Evolutionary conservation across 2,113 vertebrate species (phyloP).

Genomic region (Ophthalmolycus amberensis): DNA sequence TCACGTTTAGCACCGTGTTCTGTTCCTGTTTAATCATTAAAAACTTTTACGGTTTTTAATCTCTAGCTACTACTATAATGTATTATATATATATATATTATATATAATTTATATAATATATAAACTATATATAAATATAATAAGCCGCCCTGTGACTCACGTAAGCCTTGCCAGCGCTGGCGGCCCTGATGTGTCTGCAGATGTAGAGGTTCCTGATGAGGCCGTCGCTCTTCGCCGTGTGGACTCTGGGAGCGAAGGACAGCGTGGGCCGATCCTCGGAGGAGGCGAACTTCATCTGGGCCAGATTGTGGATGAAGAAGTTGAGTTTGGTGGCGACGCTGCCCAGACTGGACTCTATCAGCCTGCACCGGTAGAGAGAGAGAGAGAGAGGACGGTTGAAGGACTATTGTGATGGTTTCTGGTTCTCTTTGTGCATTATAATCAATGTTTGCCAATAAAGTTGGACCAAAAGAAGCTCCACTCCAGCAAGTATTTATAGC

Average conservation of each 20-base stretch:
- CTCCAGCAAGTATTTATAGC: no score
- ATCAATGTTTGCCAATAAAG: no score
- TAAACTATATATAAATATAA: no score
- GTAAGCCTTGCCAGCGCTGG: slow-evolving; percentile 90
- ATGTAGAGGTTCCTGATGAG: slow-evolving; percentile 89
- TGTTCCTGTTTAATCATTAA: no score
- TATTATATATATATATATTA: background rate
- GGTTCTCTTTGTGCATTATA: no score
- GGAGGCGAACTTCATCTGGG: slow-evolving; percentile 96
- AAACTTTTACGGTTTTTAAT: no score
- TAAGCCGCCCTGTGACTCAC: slow-evolving; percentile 81
- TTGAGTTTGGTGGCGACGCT: slow-evolving; percentile 99
- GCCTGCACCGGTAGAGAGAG: slow-evolving; percentile 76
- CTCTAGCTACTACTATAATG: no score
- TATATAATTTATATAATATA: background rate
- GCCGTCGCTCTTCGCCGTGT: slow-evolving; percentile 87
- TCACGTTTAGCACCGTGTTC: no score
- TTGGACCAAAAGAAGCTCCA: no score
- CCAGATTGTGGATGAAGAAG: slow-evolving; percentile 99
- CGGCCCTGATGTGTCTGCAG: slow-evolving; percentile 88
- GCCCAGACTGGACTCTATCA: slow-evolving; percentile 97
- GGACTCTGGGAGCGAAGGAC: slow-evolving; percentile 89
- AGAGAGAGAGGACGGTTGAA: background rate
- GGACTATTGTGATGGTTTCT: no score
- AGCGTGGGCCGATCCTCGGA: slow-evolving; percentile 88